phyloP scores from a whole-genome alignment of 2,797 vertebrate genomes.

The Loris lydekkerianus region DNA sequence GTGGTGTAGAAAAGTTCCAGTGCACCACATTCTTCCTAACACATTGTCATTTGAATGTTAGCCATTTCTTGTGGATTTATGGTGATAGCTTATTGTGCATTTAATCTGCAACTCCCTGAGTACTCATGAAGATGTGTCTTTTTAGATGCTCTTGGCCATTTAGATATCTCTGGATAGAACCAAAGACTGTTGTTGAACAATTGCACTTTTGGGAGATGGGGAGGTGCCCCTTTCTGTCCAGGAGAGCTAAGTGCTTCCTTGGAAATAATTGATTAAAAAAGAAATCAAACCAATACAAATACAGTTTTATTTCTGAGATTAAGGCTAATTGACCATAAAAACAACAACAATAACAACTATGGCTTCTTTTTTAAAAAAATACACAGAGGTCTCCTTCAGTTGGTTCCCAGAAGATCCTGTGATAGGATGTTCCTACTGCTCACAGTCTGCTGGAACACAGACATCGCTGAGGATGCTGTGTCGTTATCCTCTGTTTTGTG shows the following conservation, averaged over 20 bases:
- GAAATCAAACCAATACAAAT: neutral
- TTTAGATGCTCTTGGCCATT: neutral
- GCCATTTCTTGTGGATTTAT: neutral
- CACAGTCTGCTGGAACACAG: neutral
- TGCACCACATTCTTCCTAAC: neutral
- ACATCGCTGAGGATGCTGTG: constrained; percentile 14
- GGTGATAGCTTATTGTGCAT: neutral
- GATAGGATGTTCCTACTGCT: neutral
- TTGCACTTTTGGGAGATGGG: accelerated
- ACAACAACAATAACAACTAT: neutral
- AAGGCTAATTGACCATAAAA: constrained; percentile 10
- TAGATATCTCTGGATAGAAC: neutral
- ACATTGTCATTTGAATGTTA: neutral
- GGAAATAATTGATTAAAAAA: neutral
- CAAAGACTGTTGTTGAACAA: neutral
- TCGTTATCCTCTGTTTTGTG: constrained; percentile 35
- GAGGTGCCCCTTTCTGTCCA: neutral
- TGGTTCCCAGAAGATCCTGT: neutral
- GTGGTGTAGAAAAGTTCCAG: neutral
- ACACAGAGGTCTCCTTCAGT: neutral
- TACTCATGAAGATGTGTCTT: neutral
- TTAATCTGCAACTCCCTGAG: neutral
- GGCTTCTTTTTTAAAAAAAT: neutral
- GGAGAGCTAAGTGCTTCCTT: neutral
- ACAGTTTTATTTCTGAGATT: neutral